Evolutionary conservation across 2,113 vertebrate genomes (phyloP).

Genomic region (Scatophagus argus): DNA sequence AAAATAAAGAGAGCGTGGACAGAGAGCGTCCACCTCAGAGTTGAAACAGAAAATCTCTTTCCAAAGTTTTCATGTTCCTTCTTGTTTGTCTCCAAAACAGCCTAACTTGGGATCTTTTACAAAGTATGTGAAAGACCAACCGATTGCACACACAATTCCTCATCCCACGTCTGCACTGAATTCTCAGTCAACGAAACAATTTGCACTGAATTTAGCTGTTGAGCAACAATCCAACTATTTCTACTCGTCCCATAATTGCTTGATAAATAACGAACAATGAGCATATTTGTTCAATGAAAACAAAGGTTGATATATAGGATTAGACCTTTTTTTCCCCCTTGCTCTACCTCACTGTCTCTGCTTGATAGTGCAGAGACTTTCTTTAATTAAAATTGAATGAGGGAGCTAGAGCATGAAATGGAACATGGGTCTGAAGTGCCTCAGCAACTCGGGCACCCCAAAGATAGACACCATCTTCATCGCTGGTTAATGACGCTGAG

Average conservation of each 20-base stretch:
- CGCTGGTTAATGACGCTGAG: neutral
- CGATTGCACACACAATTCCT: neutral
- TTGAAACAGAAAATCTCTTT: neutral
- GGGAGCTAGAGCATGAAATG: conserved; percentile 71
- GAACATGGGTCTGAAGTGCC: conserved; percentile 62
- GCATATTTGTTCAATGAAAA: neutral
- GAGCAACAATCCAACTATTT: neutral
- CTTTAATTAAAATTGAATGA: conserved; percentile 75
- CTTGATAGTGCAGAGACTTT: conserved; percentile 27
- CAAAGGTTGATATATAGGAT: conserved; percentile 22
- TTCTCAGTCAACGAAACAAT: neutral
- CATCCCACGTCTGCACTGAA: neutral
- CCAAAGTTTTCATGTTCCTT: neutral
- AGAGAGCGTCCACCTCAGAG: neutral
- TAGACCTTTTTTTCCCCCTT: conserved; percentile 1
- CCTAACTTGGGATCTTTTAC: neutral
- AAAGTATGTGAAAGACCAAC: neutral
- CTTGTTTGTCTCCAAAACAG: neutral
- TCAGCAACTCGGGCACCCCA: conserved; percentile 22
- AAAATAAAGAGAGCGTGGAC: conserved; percentile 22
- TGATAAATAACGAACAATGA: conserved; percentile 11
- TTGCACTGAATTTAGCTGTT: neutral
- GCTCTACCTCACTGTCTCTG: conserved; percentile 39
- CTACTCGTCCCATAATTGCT: neutral
- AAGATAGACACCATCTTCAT: conserved; percentile 38